Percentiles rank a stretch among this genome's conserved stretches.
Evolutionary conservation across 2,797 vertebrate species (phyloP).

Genomic region (Labeo calbasu): DNA sequence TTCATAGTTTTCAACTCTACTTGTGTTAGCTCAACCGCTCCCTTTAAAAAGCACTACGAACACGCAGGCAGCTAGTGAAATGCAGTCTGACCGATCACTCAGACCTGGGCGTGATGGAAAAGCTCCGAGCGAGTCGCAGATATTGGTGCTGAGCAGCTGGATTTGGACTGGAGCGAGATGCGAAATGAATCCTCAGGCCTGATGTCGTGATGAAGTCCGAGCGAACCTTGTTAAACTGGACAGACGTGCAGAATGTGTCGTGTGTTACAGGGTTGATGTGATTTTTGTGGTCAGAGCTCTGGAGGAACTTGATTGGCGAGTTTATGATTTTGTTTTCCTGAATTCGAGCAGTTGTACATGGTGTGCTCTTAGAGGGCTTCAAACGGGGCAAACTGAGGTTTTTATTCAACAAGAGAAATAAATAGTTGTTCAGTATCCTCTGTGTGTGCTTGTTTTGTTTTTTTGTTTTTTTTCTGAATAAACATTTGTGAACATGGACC

Average conservation of each 20-base stretch:
- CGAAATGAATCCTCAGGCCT: constrained; percentile 3
- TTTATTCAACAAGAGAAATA: constrained; percentile 80
- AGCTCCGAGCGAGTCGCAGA: constrained; percentile 70
- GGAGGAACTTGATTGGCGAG: constrained; percentile 71
- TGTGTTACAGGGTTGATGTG: constrained; percentile 64
- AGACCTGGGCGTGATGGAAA: constrained; percentile 76
- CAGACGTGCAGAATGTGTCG: constrained; percentile 66
- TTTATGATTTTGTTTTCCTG: constrained; percentile 66
- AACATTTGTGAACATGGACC: too few species aligned
- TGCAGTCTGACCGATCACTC: constrained; percentile 64
- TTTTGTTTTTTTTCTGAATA: neutral
- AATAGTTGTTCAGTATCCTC: constrained; percentile 76
- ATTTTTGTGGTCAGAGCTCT: constrained; percentile 68
- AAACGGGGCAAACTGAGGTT: constrained; percentile 70
- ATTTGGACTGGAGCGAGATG: constrained; percentile 14
- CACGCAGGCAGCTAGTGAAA: constrained; percentile 70
- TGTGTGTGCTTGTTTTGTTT: constrained; percentile 5
- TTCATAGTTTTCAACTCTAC: constrained; percentile 8
- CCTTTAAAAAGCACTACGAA: constrained; percentile 73
- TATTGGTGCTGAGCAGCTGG: constrained; percentile 53
- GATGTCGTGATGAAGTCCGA: neutral
- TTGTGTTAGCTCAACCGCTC: constrained; percentile 58
- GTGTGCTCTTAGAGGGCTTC: constrained; percentile 69
- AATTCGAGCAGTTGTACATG: constrained; percentile 70
- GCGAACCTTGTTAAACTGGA: constrained; percentile 64